These are phyloP conservation scores for Crotalus viridis DNA, from an alignment of 2,113 vertebrate species.

Conservation along the genomic window DNA sequence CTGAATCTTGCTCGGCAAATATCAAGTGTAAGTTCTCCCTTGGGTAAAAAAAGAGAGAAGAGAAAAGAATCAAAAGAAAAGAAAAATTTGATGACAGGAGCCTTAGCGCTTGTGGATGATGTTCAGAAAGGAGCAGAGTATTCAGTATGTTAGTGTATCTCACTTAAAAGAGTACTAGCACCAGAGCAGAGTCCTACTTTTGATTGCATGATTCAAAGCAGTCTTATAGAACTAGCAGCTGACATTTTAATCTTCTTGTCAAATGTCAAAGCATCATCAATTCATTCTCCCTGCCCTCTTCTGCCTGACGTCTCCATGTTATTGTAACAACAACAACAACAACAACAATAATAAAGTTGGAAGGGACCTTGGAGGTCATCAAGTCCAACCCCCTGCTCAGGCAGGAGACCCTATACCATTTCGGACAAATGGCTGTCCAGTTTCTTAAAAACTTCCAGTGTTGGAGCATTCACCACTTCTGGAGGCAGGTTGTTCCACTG, in stretches of 20 bases:
- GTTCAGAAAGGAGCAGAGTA: neutral
- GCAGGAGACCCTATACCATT: too few relatives aligned
- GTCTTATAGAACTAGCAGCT: neutral
- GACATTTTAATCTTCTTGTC: neutral
- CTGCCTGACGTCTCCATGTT: too few relatives aligned
- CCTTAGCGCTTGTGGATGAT: neutral
- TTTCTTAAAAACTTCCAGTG: too few relatives aligned
- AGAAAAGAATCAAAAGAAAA: neutral
- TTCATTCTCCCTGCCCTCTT: too few relatives aligned
- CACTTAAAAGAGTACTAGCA: neutral
- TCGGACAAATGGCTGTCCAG: too few relatives aligned
- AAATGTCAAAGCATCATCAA: too few relatives aligned
- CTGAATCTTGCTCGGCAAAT: neutral
- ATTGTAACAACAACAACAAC: too few relatives aligned
- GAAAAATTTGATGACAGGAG: neutral
- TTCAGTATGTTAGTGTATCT: neutral
- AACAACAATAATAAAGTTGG: too few relatives aligned
- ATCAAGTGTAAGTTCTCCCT: neutral
- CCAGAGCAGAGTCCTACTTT: neutral
- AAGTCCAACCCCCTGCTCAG: too few relatives aligned
- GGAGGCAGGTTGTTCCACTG: too few relatives aligned
- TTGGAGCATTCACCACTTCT: too few relatives aligned
- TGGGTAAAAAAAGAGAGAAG: neutral
- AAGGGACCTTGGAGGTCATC: too few relatives aligned
- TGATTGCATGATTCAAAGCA: neutral